These are phyloP conservation scores for Enteromius anoplus DNA, from an alignment of 2,797 vertebrate genomes.

Conservation along the genomic window DNA sequence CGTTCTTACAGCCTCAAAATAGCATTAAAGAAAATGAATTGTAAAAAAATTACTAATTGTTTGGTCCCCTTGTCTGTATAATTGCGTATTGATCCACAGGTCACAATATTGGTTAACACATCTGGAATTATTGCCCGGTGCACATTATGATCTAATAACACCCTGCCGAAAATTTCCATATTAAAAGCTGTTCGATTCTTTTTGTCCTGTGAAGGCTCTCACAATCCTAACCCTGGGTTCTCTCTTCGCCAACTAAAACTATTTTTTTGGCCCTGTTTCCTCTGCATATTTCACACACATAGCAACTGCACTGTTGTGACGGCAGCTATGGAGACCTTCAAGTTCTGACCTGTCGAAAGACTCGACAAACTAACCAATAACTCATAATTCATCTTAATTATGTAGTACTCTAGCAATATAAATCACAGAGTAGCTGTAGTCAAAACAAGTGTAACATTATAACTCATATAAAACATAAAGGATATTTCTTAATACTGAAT, in stretches of 20 bases:
- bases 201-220: neutral
- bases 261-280: neutral
- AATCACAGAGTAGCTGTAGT: neutral
- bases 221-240: neutral
- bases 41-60: neutral
- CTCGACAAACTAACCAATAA: neutral
- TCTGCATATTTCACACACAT: neutral
- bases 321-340: neutral
- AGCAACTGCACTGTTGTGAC: neutral
- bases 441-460: neutral
- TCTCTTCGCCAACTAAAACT: constrained; percentile 1
- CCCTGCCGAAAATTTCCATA: neutral
- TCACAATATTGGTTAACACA: neutral
- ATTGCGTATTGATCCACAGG: neutral
- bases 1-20: neutral
- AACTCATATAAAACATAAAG: too few relatives aligned
- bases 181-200: neutral
- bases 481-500: too few relatives aligned
- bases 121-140: neutral
- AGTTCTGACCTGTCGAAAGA: neutral
- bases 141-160: neutral
- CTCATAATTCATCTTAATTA: neutral
- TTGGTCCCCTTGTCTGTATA: neutral
- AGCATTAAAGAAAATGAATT: neutral
- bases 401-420: neutral